phyloP scores from a whole-genome alignment of 2,797 vertebrate genomes.

The Lithobates pipiens region DNA sequence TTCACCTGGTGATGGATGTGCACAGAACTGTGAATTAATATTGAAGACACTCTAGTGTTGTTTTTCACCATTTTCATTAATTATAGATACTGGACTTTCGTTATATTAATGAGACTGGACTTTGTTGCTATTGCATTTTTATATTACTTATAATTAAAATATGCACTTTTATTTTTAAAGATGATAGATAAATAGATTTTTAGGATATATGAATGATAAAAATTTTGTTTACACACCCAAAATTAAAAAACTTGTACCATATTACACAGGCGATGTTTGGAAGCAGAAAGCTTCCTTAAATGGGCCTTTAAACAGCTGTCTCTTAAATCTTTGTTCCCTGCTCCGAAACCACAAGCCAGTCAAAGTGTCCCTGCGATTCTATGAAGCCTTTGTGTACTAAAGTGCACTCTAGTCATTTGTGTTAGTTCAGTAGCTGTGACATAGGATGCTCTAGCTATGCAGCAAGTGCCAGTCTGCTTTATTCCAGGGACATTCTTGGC shows the following conservation, averaged over 20 bases:
- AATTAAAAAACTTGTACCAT: neutral
- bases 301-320: neutral
- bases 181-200: too few relatives aligned
- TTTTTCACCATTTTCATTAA: too few relatives aligned
- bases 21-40: too few relatives aligned
- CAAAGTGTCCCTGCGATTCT: constrained; percentile 29
- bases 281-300: neutral
- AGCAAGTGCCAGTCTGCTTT: constrained; percentile 44
- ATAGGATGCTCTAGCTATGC: constrained; percentile 49
- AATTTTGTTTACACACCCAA: too few relatives aligned
- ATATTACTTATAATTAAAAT: too few relatives aligned
- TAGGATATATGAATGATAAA: too few relatives aligned
- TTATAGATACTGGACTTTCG: too few relatives aligned
- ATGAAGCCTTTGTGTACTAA: constrained; percentile 47
- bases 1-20: too few relatives aligned
- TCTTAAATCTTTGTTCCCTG: constrained; percentile 14
- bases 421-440: constrained; percentile 54
- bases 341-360: constrained; percentile 8
- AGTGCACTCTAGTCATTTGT: constrained; percentile 42
- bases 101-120: too few relatives aligned
- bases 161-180: too few relatives aligned
- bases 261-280: neutral
- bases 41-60: too few relatives aligned
- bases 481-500: constrained; percentile 53
- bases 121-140: too few relatives aligned